A percentile compares a stretch with the other conserved stretches of the same genome.
Conservation (phyloP, 2,113 vertebrate genomes). For the Alligator sinensis region DNA sequence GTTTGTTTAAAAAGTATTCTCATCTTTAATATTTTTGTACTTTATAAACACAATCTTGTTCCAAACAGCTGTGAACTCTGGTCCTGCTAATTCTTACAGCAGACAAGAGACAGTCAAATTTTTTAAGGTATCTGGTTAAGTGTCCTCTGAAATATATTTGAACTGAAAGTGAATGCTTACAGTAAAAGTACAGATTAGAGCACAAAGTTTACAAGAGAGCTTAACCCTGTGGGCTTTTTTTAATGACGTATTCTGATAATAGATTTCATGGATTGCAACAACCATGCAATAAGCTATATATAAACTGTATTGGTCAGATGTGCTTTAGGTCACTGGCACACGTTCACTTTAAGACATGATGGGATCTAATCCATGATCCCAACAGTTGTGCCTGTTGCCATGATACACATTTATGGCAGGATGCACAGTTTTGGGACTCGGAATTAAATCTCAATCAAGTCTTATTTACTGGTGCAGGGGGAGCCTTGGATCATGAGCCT, state of each 20-base stretch:
- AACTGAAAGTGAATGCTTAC: slow-evolving; percentile 63
- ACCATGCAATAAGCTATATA: slow-evolving; percentile 27
- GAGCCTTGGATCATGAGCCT: too few species aligned
- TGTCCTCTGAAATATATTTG: slow-evolving; percentile 58
- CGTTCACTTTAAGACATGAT: too few species aligned
- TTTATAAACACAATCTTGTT: slow-evolving; percentile 75
- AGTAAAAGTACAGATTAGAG: slow-evolving; percentile 66
- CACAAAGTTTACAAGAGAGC: slow-evolving; percentile 70
- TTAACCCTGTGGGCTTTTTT: slow-evolving; percentile 67
- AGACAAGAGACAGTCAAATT: slow-evolving; percentile 64
- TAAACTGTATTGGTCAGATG: not conserved
- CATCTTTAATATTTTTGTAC: slow-evolving; percentile 79
- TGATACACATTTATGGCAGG: too few species aligned
- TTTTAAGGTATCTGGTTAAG: slow-evolving; percentile 69
- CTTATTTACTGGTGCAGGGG: too few species aligned
- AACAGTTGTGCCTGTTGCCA: too few species aligned
- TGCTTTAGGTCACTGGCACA: too few species aligned
- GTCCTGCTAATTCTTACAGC: slow-evolving; percentile 66
- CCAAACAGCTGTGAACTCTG: slow-evolving; percentile 74
- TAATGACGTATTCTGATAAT: slow-evolving; percentile 56
- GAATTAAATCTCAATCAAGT: too few species aligned
- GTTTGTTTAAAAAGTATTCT: slow-evolving; percentile 76
- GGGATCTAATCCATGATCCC: too few species aligned
- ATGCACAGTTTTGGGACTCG: too few species aligned
- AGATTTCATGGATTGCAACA: slow-evolving; percentile 49